Base-by-base conservation (phyloP, 2,888 invertebrate genomes). In the Agapetus fuscipes region DNA sequence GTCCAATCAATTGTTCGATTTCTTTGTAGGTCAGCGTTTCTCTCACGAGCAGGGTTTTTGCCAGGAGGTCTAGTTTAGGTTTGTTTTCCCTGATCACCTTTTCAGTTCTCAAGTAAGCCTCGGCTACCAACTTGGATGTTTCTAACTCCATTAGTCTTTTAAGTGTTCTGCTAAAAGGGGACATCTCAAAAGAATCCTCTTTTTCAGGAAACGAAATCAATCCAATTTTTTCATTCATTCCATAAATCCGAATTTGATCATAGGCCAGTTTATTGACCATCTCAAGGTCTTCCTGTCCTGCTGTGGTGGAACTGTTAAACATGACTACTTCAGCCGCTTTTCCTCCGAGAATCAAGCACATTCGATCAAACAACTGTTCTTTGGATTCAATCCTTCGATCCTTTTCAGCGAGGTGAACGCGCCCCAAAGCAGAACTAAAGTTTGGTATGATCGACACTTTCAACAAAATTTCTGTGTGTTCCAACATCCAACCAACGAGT, bases 391-490 rank as follows among this genome's bases (percentile, higher is more conserved):
- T 70, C 55, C 91, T 89, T 58, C 88, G 85, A 55, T 97, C 95
- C 15, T 80, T 78, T 0, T 90, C 86, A 17, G 85, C 79, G 58
- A 95, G 95, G 59, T 95, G 95, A 0, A 97, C 88, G 65, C 95
- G 96, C 0, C 97, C 97, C 2, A 97, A 72, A 0, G 88, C 84
- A 54, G 84, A 75, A 56, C 82, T 90, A 0, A 96, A 97, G 39
- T 97, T 70, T 0, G 97, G 97, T n/a, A 98, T 89, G 51, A 98
- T 97, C 1, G 95, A 90, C 3, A 95, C 91, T 69, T 96, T 96
- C 1, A 97, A 68, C 20, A 98, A 64, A 0, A 94, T 89, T 62
- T 96, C 94, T 0, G 96, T 93, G 53, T 93, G 83, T 52, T 93
- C 81, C 17, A 97, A 63, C 56, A 98, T 66, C 98, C 98, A 98